Evolutionary conservation across 1,140 invertebrate species (phyloP).

Genomic region (Lucilia cuprina): DNA sequence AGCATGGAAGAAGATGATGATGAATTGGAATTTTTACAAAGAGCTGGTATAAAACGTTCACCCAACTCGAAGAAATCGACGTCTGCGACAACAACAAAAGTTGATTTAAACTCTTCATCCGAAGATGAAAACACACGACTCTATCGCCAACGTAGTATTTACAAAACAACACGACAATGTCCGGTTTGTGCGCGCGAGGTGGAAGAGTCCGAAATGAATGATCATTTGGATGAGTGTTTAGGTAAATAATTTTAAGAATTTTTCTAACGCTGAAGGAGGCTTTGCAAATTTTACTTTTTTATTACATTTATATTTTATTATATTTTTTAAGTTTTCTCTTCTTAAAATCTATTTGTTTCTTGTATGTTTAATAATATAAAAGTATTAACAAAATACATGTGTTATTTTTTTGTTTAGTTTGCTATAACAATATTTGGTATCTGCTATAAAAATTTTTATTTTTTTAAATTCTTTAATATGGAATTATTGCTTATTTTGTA

Average conservation of each 20-base stretch:
- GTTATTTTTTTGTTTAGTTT: not conserved
- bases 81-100: slow-evolving; percentile 41
- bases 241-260: not conserved
- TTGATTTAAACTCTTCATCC: slow-evolving; percentile 35
- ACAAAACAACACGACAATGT: slow-evolving; percentile 62
- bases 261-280: not conserved
- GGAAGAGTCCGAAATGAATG: slow-evolving; percentile 63
- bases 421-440: not conserved
- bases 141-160: slow-evolving; percentile 43
- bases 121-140: slow-evolving; percentile 46
- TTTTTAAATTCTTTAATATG: not conserved
- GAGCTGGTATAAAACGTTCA: not conserved
- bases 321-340: slow-evolving; percentile 28
- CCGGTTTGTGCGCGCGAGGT: slow-evolving; percentile 70
- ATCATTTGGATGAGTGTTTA: slow-evolving; percentile 67
- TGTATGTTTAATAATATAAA: not conserved
- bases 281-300: not conserved
- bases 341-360: not conserved
- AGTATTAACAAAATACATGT: too few species aligned
- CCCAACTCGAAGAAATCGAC: slow-evolving; percentile 27
- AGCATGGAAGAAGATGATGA: slow-evolving; percentile 38
- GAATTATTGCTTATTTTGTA: not conserved
- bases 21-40: slow-evolving; percentile 5
- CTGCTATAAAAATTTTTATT: too few species aligned
- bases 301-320: slow-evolving; percentile 2